Conservation (phyloP, 2,113 vertebrate genomes). For the Eudyptes chrysolophus region DNA sequence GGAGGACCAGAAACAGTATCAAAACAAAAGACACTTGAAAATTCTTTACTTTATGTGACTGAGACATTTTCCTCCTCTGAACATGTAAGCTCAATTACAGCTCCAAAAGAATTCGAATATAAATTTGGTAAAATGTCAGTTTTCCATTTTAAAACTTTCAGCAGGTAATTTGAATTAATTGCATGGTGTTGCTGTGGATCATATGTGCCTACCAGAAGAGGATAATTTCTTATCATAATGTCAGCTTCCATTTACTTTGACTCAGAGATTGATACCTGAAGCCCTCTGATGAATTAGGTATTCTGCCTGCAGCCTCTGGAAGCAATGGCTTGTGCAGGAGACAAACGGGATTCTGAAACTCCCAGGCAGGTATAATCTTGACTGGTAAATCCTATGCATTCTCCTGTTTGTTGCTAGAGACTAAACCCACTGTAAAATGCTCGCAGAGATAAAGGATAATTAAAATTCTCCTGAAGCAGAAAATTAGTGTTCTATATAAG, state of each 20-base stretch:
- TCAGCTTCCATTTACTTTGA: constrained; percentile 27
- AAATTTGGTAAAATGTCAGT: constrained; percentile 1
- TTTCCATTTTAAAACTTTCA: constrained; percentile 23
- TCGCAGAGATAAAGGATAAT: neutral
- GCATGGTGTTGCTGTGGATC: neutral
- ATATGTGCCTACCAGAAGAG: neutral
- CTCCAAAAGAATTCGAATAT: neutral
- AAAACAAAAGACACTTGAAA: neutral
- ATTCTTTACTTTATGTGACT: neutral
- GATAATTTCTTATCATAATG: neutral
- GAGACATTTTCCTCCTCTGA: neutral
- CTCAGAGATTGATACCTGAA: constrained; percentile 10
- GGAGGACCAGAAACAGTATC: neutral
- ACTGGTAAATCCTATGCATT: neutral
- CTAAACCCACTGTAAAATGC: neutral
- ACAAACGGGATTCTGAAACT: neutral
- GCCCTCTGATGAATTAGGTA: neutral
- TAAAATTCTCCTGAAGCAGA: neutral
- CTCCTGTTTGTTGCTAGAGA: neutral
- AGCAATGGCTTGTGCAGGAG: neutral
- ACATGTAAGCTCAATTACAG: neutral
- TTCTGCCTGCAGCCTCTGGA: neutral
- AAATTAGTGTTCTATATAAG: neutral
- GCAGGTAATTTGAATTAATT: neutral
- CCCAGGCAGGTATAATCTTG: neutral